A percentile compares a stretch with the other conserved stretches of the same genome.
Evolutionary conservation across 2,888 invertebrate species (phyloP).

Genomic region (Cantharis rustica): DNA sequence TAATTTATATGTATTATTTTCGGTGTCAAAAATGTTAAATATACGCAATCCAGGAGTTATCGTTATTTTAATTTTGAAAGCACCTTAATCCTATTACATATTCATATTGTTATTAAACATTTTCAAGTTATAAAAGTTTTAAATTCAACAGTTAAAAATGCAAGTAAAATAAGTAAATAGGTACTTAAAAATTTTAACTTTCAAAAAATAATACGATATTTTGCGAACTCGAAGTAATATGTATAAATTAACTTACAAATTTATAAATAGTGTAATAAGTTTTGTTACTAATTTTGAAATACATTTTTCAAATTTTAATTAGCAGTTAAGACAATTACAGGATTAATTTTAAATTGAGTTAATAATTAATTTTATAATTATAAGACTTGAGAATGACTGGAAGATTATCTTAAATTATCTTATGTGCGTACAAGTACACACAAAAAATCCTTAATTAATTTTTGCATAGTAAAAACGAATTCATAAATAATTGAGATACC

Average conservation of each 20-base stretch:
- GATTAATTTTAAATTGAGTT: neutral
- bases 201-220: neutral
- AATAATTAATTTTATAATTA: neutral
- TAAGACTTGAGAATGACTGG: neutral
- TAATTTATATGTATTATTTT: neutral
- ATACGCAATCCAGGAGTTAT: neutral
- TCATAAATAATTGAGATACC: slow-evolving; percentile 1
- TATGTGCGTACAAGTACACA: neutral
- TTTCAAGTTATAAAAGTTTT: neutral
- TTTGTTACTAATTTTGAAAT: neutral
- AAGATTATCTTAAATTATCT: neutral
- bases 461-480: neutral
- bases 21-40: neutral
- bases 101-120: slow-evolving; percentile 6
- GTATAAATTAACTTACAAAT: neutral
- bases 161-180: neutral
- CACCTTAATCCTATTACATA: slow-evolving; percentile 11
- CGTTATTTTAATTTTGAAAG: neutral
- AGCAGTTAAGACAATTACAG: neutral
- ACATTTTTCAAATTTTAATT: neutral
- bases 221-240: neutral
- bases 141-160: neutral
- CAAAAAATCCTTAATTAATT: neutral
- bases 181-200: neutral
- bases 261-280: neutral